Evolutionary conservation across 2,797 vertebrate genomes (phyloP).

Genomic region (Antennarius maculatus): DNA sequence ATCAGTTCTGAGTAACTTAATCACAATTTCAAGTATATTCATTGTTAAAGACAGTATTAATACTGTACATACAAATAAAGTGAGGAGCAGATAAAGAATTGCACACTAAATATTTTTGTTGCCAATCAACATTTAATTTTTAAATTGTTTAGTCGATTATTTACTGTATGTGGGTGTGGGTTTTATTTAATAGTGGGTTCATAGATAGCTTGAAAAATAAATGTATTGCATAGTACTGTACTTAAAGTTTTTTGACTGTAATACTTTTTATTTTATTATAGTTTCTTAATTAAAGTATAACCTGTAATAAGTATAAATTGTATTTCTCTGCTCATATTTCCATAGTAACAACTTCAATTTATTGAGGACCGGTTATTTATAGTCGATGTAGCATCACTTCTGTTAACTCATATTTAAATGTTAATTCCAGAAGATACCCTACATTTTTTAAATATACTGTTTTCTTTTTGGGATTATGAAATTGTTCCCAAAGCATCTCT

Average conservation of each 20-base stretch:
- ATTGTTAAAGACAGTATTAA: conserved; percentile 45
- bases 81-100: conserved; percentile 30
- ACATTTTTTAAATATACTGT: not conserved
- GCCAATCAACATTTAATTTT: conserved; percentile 55
- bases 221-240: conserved; percentile 60
- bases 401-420: not conserved
- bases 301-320: conserved; percentile 24
- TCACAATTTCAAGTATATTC: conserved; percentile 33
- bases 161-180: conserved; percentile 52
- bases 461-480: conserved; percentile 15
- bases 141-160: conserved; percentile 27
- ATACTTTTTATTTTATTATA: conserved; percentile 63
- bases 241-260: conserved; percentile 63
- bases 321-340: too few species aligned
- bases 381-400: not conserved
- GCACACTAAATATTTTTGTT: conserved; percentile 59
- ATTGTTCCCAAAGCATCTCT: conserved; percentile 31
- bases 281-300: conserved; percentile 79
- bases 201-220: conserved; percentile 45
- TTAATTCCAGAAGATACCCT: not conserved
- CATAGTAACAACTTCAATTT: not conserved
- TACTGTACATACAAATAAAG: conserved; percentile 30
- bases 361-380: not conserved
- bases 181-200: conserved; percentile 60
- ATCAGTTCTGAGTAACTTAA: conserved; percentile 7